A percentile compares a stretch with the other conserved stretches of the same genome.
Conservation (phyloP, 2,888 invertebrate species). For the Pandemis corylana region DNA sequence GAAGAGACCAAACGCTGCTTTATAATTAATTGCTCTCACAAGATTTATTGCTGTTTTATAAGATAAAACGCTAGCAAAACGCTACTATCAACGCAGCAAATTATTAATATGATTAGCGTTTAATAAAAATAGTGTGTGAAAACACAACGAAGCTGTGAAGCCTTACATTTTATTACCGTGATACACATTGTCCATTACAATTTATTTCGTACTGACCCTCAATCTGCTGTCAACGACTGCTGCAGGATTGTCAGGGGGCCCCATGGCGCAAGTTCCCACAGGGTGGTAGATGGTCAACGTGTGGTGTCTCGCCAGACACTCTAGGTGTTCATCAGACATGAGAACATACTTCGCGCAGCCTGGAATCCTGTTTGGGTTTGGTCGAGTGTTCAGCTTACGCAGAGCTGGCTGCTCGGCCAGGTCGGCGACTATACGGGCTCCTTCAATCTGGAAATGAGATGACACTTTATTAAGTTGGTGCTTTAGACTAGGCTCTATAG, state of each 20-base stretch:
- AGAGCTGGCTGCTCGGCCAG: constrained; percentile 86
- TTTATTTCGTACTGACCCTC: constrained; percentile 58
- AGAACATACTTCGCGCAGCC: constrained; percentile 87
- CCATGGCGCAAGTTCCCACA: constrained; percentile 93
- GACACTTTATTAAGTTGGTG: neutral
- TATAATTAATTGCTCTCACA: neutral
- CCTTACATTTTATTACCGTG: too few species aligned
- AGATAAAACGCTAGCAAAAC: too few species aligned
- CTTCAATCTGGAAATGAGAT: constrained; percentile 85
- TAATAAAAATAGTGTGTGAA: too few species aligned
- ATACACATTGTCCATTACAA: neutral
- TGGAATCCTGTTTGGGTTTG: constrained; percentile 87
- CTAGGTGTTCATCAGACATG: constrained; percentile 90
- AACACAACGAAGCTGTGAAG: too few species aligned
- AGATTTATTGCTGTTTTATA: neutral
- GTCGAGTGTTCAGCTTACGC: constrained; percentile 84
- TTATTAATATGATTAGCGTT: too few species aligned
- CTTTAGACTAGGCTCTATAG: too few species aligned
- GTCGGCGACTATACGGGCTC: constrained; percentile 88
- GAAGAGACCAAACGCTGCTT: neutral
- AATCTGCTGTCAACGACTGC: constrained; percentile 90
- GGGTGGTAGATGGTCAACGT: constrained; percentile 93
- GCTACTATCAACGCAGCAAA: too few species aligned
- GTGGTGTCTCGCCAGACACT: constrained; percentile 90
- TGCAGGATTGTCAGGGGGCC: constrained; percentile 77